Percentiles rank a stretch among this genome's conserved stretches.
Conservation (phyloP, 2,113 vertebrate genomes). For the Thamnaconus septentrionalis region DNA sequence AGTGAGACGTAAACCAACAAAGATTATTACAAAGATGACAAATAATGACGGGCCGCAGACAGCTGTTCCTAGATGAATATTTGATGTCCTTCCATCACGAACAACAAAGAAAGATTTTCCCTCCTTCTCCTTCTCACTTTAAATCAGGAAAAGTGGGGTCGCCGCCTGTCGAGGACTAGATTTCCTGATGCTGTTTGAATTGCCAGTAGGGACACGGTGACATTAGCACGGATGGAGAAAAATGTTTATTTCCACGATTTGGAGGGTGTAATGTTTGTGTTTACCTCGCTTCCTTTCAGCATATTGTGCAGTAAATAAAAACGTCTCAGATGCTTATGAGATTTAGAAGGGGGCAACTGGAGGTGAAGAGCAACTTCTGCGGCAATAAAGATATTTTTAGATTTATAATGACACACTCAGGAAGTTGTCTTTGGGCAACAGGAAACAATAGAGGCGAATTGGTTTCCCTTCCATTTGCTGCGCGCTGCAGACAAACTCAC, state of each 20-base stretch:
- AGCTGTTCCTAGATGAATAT: constrained; percentile 75
- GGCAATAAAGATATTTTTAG: constrained; percentile 7
- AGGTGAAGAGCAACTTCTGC: constrained; percentile 25
- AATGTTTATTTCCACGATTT: too few species aligned
- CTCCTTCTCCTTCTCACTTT: constrained; percentile 28
- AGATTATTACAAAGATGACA: constrained; percentile 72
- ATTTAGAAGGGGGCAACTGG: constrained; percentile 7
- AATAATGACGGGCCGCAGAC: constrained; percentile 61
- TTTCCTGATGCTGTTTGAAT: constrained; percentile 21
- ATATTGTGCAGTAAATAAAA: too few species aligned
- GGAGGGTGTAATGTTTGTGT: too few species aligned
- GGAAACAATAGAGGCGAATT: neutral
- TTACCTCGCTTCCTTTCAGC: too few species aligned
- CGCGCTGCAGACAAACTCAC: constrained; percentile 4
- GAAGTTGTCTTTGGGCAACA: too few species aligned
- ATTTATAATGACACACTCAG: neutral
- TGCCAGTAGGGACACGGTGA: constrained; percentile 45
- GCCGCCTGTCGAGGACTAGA: constrained; percentile 13
- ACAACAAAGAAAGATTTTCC: constrained; percentile 22
- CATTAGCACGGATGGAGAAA: constrained; percentile 10
- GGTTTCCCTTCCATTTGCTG: too few species aligned
- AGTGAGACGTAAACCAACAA: constrained; percentile 68
- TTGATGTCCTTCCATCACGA: constrained; percentile 69
- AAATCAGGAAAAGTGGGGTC: neutral
- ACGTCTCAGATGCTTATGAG: neutral